Base-by-base conservation (phyloP, 2,888 invertebrate species). In the Mesopsocus fuscifrons region DNA sequence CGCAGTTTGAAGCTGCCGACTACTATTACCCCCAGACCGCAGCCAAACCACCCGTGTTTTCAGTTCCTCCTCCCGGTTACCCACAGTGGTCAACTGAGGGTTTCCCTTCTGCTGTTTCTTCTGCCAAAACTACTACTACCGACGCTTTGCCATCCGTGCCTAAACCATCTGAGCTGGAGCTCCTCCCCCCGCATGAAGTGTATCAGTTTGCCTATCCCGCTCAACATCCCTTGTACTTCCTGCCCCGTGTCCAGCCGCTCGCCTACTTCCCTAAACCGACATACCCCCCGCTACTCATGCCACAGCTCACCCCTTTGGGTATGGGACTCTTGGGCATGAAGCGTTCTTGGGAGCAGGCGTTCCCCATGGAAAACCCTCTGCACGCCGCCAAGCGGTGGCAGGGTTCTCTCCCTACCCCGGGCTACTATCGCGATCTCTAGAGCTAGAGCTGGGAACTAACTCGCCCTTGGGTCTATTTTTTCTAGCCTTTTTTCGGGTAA, bases 301-400 rank as follows among this genome's bases (percentile, higher is more conserved):
- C 13, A 3, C 9, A 43, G 11, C 20, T 18, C n/a, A 16, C 22
- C 13, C 43, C 40, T 35, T 20, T 22, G 16, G 47, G 9, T 5
- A 43, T 34, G 31, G 35, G 41, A 13, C 5, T 38, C 3, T 38
- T 61, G 49, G 59, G 61, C 2, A 66, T 74, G 46, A 80, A 80
- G 56, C 64, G 80, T 2, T 68, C 68, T 1, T 80, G 78, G 61
- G 79, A 79, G 23, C 71, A 71, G 52, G 78, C 79, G 2, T 80
- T 80, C 52, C 66, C 72, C 2, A 67, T 67, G 9, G 65, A 61
- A 40, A 4, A 17, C n/a, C 20, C 38, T 20, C n/a, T 38, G 21
- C 38, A 38, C n/a, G 38, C 20, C n/a, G 38, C 38, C 20, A 38
- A 38, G 21, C 38, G 38, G n/a, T 38, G 38, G 38, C 38, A 38